Base-by-base conservation (phyloP, 2,113 vertebrate species). In the Pachycephala philippinensis region DNA sequence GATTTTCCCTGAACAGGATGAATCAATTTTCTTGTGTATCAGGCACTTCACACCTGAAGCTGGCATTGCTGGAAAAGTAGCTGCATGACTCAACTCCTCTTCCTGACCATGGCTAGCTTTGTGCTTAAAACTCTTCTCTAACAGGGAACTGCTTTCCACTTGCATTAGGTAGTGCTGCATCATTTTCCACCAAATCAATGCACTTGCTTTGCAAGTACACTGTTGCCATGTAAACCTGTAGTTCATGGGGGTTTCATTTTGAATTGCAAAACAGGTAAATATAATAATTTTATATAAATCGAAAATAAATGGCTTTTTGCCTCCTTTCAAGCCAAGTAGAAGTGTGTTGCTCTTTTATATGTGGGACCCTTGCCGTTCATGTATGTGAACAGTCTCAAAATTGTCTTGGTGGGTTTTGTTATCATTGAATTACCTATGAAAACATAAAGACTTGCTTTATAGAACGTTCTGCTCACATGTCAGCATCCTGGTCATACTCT, bases 31-130 rank as follows among this genome's bases (percentile, higher is more conserved):
- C 87, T 80, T 88, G 45, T 84, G 31, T 88, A 74, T 78, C 84
- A 84, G 74, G 81, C 61, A 53, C 54, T 93, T 94, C n/a, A 75
- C 84, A 94, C 68, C 72, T 94, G 76, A 90, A 69, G 64, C 26
- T 84, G 90, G 44, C 69, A 44, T 63, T 76, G 74, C 78, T 84
- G 72, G 52, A 70, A 79, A 53, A 85, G 47, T 8, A 76, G 79
- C 74, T 83, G 27, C 37, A 24, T 87, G 77, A 82, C 68, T 92
- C 72, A 84, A 27, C 15, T 79, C 24, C 22, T 71, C 85, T 92
- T 84, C 60, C 69, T 84, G 61, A 53, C 65, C 61, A 31, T 49
- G 30, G 19, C 80, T 72, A 47, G 16, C 80, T 91, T 52, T 70
- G 40, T 66, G 49, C 78, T 93, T 66, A 35, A 77, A 84, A 47